Conservation (phyloP, 2,113 vertebrate genomes). For the Cryptotis parvus region DNA sequence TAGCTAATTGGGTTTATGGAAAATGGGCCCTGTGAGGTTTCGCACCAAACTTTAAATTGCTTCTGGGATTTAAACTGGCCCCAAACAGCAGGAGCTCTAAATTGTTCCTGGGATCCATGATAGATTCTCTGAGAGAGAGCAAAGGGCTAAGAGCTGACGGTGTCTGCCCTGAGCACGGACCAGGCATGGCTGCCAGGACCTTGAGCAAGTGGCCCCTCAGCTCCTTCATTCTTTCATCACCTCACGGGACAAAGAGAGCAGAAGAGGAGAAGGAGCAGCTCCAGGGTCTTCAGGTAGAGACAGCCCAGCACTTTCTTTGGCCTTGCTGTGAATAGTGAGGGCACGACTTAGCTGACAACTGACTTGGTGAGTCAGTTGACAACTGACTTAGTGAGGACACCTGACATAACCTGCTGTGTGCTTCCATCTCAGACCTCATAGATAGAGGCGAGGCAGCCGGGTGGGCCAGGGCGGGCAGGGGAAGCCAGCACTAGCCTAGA, state of each 20-base stretch:
- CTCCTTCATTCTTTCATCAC: not conserved
- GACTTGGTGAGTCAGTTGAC: no score
- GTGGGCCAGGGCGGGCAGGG: not conserved
- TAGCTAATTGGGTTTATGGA: constrained; percentile 59
- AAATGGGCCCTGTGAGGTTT: constrained; percentile 46
- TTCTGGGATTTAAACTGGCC: constrained; percentile 66
- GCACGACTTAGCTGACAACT: not conserved
- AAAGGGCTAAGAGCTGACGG: not conserved
- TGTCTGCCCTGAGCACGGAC: not conserved
- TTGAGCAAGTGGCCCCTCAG: not conserved
- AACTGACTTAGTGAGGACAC: no score
- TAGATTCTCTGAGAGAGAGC: not conserved
- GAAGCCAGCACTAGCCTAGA: not conserved
- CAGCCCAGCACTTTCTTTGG: not conserved
- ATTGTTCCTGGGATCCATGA: not conserved
- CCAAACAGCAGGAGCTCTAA: constrained; percentile 44
- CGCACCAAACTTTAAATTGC: constrained; percentile 75
- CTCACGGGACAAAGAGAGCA: not conserved
- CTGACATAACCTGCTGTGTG: not conserved
- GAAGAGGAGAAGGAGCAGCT: not conserved
- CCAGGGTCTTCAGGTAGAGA: not conserved
- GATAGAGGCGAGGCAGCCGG: not conserved
- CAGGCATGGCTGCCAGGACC: not conserved
- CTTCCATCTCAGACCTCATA: not conserved
- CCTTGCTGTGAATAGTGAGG: not conserved